Percentiles rank a stretch among this genome's conserved stretches.
Conservation (phyloP, 1,140 invertebrate species). For the Cyclargus thomasi region DNA sequence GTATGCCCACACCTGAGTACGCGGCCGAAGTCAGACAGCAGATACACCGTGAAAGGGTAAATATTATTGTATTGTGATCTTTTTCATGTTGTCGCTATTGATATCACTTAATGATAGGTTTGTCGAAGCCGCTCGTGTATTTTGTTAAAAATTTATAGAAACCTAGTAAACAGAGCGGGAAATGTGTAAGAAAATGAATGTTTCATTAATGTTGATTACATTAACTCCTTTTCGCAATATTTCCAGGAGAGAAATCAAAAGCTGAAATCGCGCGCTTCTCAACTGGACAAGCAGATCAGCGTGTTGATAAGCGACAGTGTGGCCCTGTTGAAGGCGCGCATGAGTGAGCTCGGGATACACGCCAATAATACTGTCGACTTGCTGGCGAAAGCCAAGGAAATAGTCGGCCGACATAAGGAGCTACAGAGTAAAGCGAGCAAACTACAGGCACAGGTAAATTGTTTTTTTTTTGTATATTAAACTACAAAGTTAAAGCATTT, state of each 20-base stretch:
- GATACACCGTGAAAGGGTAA: conserved; percentile 86
- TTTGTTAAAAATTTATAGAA: too few relatives aligned
- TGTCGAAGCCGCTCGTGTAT: too few relatives aligned
- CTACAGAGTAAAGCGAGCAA: conserved; percentile 89
- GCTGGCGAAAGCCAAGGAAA: conserved; percentile 92
- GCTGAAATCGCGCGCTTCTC: conserved; percentile 85
- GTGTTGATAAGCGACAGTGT: conserved; percentile 94
- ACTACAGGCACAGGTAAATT: conserved; percentile 85
- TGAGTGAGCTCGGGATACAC: conserved; percentile 93
- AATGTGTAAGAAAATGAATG: too few relatives aligned
- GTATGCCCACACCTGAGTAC: conserved; percentile 87
- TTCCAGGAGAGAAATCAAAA: conserved; percentile 85
- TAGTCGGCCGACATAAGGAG: conserved; percentile 93
- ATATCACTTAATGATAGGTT: too few relatives aligned
- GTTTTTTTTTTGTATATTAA: too few relatives aligned
- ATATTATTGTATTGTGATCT: too few relatives aligned
- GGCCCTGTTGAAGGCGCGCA: conserved; percentile 89
- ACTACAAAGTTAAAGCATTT: too few relatives aligned
- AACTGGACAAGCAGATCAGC: conserved; percentile 93
- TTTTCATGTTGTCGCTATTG: too few relatives aligned
- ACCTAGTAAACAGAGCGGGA: too few relatives aligned
- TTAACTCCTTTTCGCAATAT: conserved; percentile 13
- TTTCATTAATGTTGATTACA: background rate
- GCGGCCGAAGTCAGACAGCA: conserved; percentile 82
- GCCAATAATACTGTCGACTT: conserved; percentile 89